Evolutionary conservation across 2,888 invertebrate species (phyloP), one percentile per base, ranked within the genome.

Genomic region (Eupeodes latifasciatus): DNA sequence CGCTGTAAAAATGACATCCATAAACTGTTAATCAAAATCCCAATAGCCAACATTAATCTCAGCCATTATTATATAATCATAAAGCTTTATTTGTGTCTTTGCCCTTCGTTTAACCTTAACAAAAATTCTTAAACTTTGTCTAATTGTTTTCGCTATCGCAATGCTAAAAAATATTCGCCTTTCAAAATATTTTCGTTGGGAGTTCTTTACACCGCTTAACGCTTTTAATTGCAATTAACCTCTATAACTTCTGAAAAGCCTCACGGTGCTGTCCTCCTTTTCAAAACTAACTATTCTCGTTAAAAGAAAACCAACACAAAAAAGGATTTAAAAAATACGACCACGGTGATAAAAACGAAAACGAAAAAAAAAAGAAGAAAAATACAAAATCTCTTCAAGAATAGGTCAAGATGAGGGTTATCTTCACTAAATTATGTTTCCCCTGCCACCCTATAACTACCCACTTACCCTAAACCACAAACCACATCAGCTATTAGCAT

Each of bases 401-500:
- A 82, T 71, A 69, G 75, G 64, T 82, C 77, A 76, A 44, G 57
- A 34, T 57, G 71, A 69, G 47, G 79, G 71, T 69, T 76, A 40
- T 53, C 27, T 51, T 53, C 49, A 36, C 57, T 72, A 62, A 16
- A n/a, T 62, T n/a, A 2, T 62, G 40, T n/a, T 40, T 2, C n/a
- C 36, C 9, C 9, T 10, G 7, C n/a, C 36, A 3, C 40, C 6
- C 12, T 9, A 5, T 0, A 40, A 40, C 40, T 40, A 40, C 36
- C 77, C 57, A 27, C 27, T 27, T 27, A 27, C 27, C 27, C 27
- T 27, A 44, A 64, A 57, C 62, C 55, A 85, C 83, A 88, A 69
- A 75, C 66, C 80, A 64, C 34, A 74, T 6, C 16, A 27, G 78
- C 88, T 85, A 85, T 88, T 88, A 88, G 88, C 88, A 88, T 88